Base-by-base conservation (phyloP, 2,113 vertebrate species). In the Reinhardtius hippoglossoides region DNA sequence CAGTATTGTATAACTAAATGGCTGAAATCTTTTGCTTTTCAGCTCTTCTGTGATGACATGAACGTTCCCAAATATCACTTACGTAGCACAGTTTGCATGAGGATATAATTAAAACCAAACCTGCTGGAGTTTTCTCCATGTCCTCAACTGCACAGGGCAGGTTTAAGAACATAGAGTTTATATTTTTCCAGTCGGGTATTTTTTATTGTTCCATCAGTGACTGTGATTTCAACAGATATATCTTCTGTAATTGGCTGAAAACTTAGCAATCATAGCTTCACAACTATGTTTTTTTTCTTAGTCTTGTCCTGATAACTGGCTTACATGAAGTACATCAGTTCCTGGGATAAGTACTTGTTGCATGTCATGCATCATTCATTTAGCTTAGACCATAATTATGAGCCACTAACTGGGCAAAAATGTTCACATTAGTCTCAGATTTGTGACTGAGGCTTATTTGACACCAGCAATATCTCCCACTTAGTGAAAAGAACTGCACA, bases 1-100 rank as follows among this genome's bases (percentile, higher is more conserved):
- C 37, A 40, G 7, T 40, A 12, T 40, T 40, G 10, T 7, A 15
- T 14, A 44, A 44, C 12, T 44, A 67, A 66, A 73, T 62, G 59
- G 46, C 44, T 23, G 71, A 89, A 83, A 65, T 82, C 61, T 67
- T 71, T 50, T 14, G 31, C 50, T 70, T 67, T 42, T 72, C 21
- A 76, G 46, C 59, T 80, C 62, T 55, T 64, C 27, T 23, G 13
- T 73, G 60, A 62, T 75, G 72, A 77, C 64, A 84, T 57, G 61
- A 70, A 72, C 57, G 57, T 67, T 78, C 68, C 65, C 44, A 55
- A 61, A 71, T 71, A 71, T 58, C 57, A 61, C 44, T 61, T n/a
- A 42, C 61, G 65, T 23, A 40, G 75, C 27, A 67, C 56, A 35
- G 74, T 67, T 81, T 71, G 20, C 50, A 69, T 55, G 21, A 55